Conservation (phyloP, 2,113 vertebrate genomes). For the Ailurus styani region DNA sequence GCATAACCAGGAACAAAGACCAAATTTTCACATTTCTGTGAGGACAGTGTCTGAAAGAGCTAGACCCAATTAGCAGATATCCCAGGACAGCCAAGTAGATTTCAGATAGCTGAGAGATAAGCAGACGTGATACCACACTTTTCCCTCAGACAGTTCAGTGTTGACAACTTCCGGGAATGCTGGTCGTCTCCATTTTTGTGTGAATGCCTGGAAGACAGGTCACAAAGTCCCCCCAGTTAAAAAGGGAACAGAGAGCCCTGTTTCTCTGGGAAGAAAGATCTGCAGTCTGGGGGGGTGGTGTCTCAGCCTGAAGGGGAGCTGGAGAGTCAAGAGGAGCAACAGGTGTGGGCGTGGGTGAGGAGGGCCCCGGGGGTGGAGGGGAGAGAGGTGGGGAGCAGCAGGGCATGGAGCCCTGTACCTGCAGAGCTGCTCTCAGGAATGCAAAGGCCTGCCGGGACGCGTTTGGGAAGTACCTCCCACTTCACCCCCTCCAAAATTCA, state of each 20-base stretch:
- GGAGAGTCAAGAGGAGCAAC: neutral
- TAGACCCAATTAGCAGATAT: neutral
- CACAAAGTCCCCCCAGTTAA: neutral
- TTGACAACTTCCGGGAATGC: neutral
- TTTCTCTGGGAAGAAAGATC: neutral
- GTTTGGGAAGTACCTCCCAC: neutral
- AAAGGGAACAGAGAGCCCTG: neutral
- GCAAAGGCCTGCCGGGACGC: neutral
- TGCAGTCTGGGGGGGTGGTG: neutral
- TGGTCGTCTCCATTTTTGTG: neutral
- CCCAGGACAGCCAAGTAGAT: neutral
- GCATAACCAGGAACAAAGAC: neutral
- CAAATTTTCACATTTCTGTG: neutral
- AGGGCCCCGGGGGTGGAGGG: neutral
- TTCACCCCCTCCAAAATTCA: neutral
- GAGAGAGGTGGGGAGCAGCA: neutral
- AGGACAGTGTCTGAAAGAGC: neutral
- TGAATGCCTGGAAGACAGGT: neutral
- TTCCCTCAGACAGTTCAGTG: neutral
- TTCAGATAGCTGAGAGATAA: neutral
- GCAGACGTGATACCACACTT: neutral
- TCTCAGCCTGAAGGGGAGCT: neutral
- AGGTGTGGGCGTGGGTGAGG: neutral
- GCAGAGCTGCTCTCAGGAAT: neutral
- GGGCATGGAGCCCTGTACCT: rapidly evolving